These are phyloP conservation scores for Heteropelma amictum DNA, from an alignment of 2,888 invertebrate species.

Conservation along the genomic window DNA sequence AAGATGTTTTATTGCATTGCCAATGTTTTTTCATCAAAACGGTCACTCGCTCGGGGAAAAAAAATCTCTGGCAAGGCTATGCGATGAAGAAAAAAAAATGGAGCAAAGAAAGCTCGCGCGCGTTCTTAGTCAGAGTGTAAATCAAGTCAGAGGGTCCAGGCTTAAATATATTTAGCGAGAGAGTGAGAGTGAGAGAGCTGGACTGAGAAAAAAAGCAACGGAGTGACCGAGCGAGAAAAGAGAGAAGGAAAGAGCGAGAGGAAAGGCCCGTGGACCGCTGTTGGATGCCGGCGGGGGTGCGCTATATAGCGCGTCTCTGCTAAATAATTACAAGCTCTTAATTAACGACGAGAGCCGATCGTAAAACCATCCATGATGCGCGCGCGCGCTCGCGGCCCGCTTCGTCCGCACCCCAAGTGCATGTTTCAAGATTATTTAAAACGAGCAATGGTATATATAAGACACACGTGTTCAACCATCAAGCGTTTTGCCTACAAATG, in stretches of 20 bases:
- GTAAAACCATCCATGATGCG: conserved; percentile 75
- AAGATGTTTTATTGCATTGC: background rate
- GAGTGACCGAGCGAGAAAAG: conserved; percentile 42
- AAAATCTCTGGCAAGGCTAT: background rate
- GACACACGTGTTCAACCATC: conserved; percentile 14
- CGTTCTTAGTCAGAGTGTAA: conserved; percentile 69
- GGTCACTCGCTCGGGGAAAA: background rate
- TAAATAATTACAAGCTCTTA: conserved; percentile 77
- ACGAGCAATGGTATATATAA: conserved; percentile 68
- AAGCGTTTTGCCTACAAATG: conserved; percentile 43
- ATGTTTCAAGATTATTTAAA: conserved; percentile 76
- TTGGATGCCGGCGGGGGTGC: conserved; percentile 75
- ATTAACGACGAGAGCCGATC: conserved; percentile 76
- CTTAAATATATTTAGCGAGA: conserved; percentile 42
- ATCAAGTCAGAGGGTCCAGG: conserved; percentile 66
- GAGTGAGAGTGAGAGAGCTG: conserved; percentile 39
- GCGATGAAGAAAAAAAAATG: conserved; percentile 42
- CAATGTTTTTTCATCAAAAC: conserved; percentile 7
- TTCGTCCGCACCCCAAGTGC: conserved; percentile 65
- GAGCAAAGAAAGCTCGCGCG: conserved; percentile 47
- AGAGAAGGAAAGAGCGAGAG: conserved; percentile 35
- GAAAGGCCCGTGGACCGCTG: conserved; percentile 60
- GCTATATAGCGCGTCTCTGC: conserved; percentile 74
- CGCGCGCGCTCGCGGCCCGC: conserved; percentile 44
- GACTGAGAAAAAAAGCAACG: conserved; percentile 37